Evolutionary conservation across 2,888 invertebrate species (phyloP), one percentile per base, ranked within the genome.

Genomic region (Cerastis rubricosa): DNA sequence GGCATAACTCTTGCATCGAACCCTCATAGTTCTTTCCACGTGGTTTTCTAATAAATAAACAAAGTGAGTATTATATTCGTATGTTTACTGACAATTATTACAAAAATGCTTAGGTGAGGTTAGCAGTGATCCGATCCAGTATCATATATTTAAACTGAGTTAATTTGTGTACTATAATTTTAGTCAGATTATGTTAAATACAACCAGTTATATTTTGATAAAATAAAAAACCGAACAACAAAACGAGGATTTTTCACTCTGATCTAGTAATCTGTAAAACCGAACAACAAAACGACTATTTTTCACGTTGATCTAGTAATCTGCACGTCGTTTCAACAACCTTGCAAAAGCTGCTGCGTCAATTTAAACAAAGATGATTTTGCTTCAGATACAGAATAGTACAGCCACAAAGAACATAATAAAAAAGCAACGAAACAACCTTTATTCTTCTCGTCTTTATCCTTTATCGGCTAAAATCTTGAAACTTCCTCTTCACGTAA

Each of bases 401-500:
- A 68, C 29, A 47, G 22, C 12, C 22, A 49, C 8, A 59, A 29
- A 43, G n/a, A 14, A 43, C 43, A n/a, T 12, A 64, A n/a, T 40
- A 45, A 77, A 77, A 43, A 47, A 63, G 22, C 66, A 64, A 49
- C 14, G 22, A 47, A 51, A 64, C n/a, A 63, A 74, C n/a, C 77
- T 65, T 40, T 19, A 12, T 51, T 29, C 4, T 51, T 51, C 14
- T 72, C 19, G 45, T 72, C 61, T 64, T 73, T 45, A 75, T 76
- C 70, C 57, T 75, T 70, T 61, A 77, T 72, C 67, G 68, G 78
- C 80, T 73, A 47, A 72, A 57, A 74, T 79, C 74, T 75, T 29
- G 64, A 64, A 61, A 86, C 80, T 77, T 85, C 83, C 82, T 80
- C 74, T 79, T 85, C 77, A 82, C 74, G 64, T 74, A 29, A 65